Base-by-base conservation (phyloP, 2,888 invertebrate genomes). In the Tubulanus polymorphus region DNA sequence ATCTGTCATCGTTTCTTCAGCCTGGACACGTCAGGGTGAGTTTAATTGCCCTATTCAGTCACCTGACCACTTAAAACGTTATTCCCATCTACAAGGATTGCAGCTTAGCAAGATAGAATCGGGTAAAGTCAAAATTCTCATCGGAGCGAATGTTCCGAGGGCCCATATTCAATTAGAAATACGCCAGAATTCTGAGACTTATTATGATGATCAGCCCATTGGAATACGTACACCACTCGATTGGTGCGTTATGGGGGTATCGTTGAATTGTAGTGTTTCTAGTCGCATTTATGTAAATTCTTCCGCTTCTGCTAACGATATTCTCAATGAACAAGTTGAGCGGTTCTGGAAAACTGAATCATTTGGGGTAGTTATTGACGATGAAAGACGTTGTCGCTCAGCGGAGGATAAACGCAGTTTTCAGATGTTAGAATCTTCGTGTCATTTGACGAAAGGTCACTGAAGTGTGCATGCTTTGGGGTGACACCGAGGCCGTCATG, bases 391-490 rank as follows among this genome's bases (percentile, higher is more conserved):
- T 3, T 18, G n/a, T n/a, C n/a, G n/a, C 3, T 47, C 27, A 27
- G 27, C 23, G 15, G 48, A 47, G n/a, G 48, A 47, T 27, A 47
- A 27, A 20, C 3, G 27, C 8, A 5, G 26, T 26, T 3, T 26
- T 8, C 18, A 41, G 15, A 41, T 41, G 23, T 41, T 41, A 15
- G 6, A 15, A 23, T 18, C 18, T 8, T 18, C 48, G n/a, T 26
- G 15, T 6, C 5, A n/a, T 8, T 12, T 47, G 27, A 27, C 27
- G 3, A 23, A 47, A 8, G 48, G 48, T n/a, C 25, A 47, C 23
- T 47, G 18, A 47, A 47, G 48, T 47, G 5, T 25, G 10, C 15
- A 47, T 47, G 48, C 23, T 47, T 8, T 47, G 48, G 48, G 3
- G 27, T 3, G 25, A 23, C 8, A 15, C 25, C 5, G 27, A 47